Evolutionary conservation across 1,140 invertebrate genomes (phyloP).

Genomic region (Habropoda laboriosa): DNA sequence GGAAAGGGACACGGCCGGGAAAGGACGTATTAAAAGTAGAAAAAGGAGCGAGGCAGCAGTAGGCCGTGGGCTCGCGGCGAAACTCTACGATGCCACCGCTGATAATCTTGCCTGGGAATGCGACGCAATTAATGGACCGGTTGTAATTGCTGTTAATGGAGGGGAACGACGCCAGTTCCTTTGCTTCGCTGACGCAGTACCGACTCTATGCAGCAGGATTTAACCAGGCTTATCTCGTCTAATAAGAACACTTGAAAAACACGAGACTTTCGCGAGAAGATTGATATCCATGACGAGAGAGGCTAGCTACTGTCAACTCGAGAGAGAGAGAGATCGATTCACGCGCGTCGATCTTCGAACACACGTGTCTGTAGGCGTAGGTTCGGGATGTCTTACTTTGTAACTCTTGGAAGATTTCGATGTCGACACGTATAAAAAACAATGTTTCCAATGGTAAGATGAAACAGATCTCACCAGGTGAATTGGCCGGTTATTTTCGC

Average conservation of each 20-base stretch:
- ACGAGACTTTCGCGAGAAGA: background rate
- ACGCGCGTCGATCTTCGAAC: background rate
- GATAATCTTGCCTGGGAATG: conserved; percentile 16
- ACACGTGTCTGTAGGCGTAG: too few species aligned
- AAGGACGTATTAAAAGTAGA: conserved; percentile 57
- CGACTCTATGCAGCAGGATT: background rate
- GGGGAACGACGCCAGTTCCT: background rate
- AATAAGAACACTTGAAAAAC: too few species aligned
- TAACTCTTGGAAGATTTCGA: too few species aligned
- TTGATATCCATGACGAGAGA: too few species aligned
- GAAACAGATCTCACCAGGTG: background rate
- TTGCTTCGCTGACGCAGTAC: background rate
- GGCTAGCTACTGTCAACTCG: too few species aligned
- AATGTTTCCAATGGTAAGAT: background rate
- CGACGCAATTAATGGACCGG: conserved; percentile 12
- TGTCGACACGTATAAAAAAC: background rate
- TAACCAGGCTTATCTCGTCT: background rate
- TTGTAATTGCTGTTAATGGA: conserved; percentile 10
- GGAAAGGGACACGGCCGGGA: conserved; percentile 27
- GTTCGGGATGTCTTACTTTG: background rate
- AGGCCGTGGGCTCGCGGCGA: background rate
- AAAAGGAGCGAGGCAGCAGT: background rate
- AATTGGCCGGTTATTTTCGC: conserved; percentile 40
- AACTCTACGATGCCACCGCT: conserved; percentile 1
- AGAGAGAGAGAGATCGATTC: background rate